phyloP scores from a whole-genome alignment of 2,797 vertebrate genomes.

The Rhinoraja longicauda region DNA sequence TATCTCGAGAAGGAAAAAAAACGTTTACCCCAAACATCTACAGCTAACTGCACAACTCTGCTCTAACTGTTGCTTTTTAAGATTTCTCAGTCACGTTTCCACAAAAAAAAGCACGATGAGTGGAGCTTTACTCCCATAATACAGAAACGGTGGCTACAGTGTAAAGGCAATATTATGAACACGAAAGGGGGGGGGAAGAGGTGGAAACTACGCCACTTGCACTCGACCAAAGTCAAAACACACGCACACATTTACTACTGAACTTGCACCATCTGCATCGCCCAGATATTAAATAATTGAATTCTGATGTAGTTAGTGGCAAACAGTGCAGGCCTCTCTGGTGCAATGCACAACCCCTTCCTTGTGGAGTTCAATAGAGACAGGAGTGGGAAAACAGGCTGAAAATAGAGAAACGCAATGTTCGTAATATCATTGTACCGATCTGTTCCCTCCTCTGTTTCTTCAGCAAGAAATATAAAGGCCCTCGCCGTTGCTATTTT shows the following conservation, averaged over 20 bases:
- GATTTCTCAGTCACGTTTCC: background rate
- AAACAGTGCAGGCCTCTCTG: slow-evolving; percentile 24
- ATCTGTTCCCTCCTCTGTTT: too few relatives aligned
- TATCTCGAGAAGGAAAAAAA: background rate
- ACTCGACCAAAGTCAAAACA: background rate
- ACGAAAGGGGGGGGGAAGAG: background rate
- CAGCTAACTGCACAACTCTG: background rate
- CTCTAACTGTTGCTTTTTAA: background rate
- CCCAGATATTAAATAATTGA: background rate
- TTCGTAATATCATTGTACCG: background rate
- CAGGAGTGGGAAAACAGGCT: background rate
- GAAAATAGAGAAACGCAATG: background rate
- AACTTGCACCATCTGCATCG: background rate
- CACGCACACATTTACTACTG: background rate
- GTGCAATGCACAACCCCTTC: slow-evolving; percentile 32
- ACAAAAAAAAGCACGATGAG: background rate
- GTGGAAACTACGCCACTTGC: background rate
- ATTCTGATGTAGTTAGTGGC: background rate
- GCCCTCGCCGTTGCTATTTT: slow-evolving; percentile 39
- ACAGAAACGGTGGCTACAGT: background rate
- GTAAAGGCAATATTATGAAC: background rate
- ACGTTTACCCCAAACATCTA: background rate
- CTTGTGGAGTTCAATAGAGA: background rate
- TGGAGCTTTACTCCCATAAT: background rate
- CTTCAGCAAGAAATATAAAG: slow-evolving; percentile 21